Evolutionary conservation across 2,888 invertebrate species (phyloP).

Genomic region (Linyphia triangularis): DNA sequence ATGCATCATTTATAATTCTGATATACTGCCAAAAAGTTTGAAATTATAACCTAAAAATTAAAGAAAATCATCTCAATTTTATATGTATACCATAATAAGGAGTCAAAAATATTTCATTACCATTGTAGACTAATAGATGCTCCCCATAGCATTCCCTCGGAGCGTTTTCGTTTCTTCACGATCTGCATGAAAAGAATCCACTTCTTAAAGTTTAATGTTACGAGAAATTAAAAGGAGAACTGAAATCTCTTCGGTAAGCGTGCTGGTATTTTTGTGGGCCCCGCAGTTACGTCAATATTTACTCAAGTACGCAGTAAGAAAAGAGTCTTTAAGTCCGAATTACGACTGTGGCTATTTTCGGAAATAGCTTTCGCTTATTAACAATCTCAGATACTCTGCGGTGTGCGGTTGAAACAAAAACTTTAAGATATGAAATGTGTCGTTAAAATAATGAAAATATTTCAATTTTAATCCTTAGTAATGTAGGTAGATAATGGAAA

Average conservation of each 20-base stretch:
- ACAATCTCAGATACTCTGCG: too few species aligned
- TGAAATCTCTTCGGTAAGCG: constrained; percentile 31
- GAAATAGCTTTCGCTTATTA: too few species aligned
- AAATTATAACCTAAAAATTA: too few species aligned
- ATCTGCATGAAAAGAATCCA: constrained; percentile 40
- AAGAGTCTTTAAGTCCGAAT: constrained; percentile 23
- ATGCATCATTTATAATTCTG: too few species aligned
- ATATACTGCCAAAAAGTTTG: too few species aligned
- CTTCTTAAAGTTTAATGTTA: constrained; percentile 60
- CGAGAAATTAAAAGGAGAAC: constrained; percentile 52
- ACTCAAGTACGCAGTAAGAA: constrained; percentile 13
- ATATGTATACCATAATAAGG: background rate
- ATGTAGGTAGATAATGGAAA: too few species aligned
- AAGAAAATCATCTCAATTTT: too few species aligned
- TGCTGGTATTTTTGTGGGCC: constrained; percentile 29
- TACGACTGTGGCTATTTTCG: background rate
- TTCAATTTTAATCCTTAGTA: too few species aligned
- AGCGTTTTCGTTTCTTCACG: constrained; percentile 24
- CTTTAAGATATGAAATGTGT: too few species aligned
- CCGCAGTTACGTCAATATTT: constrained; percentile 13
- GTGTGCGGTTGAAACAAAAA: too few species aligned
- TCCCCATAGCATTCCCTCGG: background rate
- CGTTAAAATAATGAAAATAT: too few species aligned
- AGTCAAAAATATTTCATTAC: background rate
- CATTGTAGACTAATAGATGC: background rate